These are phyloP conservation scores for Acestrorhynchus altus DNA, from an alignment of 2,797 vertebrate genomes.

Conservation along the genomic window DNA sequence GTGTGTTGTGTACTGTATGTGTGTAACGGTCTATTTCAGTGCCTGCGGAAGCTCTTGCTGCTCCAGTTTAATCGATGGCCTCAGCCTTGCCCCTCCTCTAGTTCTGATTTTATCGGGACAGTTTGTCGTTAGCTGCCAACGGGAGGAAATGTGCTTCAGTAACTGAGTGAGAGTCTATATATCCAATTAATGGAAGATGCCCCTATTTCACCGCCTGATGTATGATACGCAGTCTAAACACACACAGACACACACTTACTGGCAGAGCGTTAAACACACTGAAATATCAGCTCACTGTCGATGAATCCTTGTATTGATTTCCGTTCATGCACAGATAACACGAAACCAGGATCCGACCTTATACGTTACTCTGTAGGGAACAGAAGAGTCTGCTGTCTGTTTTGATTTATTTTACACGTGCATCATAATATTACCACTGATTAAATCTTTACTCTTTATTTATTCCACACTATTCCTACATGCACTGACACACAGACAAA, in stretches of 20 bases:
- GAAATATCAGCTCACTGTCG: background rate
- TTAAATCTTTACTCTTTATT: too few relatives aligned
- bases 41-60: background rate
- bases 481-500: too few relatives aligned
- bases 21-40: background rate
- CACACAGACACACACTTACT: constrained; percentile 1
- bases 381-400: background rate
- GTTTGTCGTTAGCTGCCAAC: constrained; percentile 40
- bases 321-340: background rate
- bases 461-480: too few relatives aligned
- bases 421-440: too few relatives aligned
- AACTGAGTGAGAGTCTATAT: constrained; percentile 30
- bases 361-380: background rate
- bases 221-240: background rate
- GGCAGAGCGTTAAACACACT: constrained; percentile 10
- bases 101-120: constrained; percentile 44
- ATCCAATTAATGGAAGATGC: constrained; percentile 39
- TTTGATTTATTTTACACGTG: background rate
- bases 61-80: constrained; percentile 34
- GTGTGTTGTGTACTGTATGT: background rate
- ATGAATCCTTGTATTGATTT: constrained; percentile 1
- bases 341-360: background rate
- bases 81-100: constrained; percentile 9
- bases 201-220: constrained; percentile 28
- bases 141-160: constrained; percentile 45